Conservation (phyloP, 1,140 invertebrate genomes). For the Drosophila nebulosa region DNA sequence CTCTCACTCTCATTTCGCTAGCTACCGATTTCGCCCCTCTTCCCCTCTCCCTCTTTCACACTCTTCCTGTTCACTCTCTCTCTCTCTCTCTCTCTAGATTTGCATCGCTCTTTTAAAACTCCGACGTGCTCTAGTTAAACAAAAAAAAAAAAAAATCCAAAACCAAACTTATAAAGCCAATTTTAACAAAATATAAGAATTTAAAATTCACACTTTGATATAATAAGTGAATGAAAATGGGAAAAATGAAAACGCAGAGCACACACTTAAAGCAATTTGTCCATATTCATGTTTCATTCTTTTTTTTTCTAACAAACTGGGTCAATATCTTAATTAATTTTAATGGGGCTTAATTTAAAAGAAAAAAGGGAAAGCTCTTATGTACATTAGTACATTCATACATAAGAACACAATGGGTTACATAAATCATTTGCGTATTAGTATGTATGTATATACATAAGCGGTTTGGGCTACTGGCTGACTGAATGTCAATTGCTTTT, state of each 20-base stretch:
- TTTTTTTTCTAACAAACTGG: constrained; percentile 22
- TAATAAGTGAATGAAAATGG: background rate
- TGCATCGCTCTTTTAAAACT: background rate
- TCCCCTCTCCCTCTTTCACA: background rate
- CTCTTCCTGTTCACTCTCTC: no score
- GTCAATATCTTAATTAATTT: constrained; percentile 58
- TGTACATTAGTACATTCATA: background rate
- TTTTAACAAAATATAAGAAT: background rate
- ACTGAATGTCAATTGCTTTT: background rate
- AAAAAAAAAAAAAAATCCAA: background rate
- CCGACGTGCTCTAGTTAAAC: constrained; percentile 8
- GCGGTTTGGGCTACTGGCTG: background rate
- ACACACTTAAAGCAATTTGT: constrained; percentile 29
- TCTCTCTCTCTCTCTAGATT: background rate
- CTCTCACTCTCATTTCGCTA: background rate
- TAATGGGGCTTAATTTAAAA: constrained; percentile 54
- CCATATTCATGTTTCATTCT: background rate
- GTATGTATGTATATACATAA: background rate
- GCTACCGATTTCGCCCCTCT: background rate
- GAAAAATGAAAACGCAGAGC: constrained; percentile 16
- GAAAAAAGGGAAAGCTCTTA: constrained; percentile 24
- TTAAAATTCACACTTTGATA: background rate
- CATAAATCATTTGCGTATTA: background rate
- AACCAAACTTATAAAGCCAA: no score
- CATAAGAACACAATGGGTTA: background rate